phyloP scores from a whole-genome alignment of 2,113 vertebrate genomes.

The Brienomyrus brachyistius region DNA sequence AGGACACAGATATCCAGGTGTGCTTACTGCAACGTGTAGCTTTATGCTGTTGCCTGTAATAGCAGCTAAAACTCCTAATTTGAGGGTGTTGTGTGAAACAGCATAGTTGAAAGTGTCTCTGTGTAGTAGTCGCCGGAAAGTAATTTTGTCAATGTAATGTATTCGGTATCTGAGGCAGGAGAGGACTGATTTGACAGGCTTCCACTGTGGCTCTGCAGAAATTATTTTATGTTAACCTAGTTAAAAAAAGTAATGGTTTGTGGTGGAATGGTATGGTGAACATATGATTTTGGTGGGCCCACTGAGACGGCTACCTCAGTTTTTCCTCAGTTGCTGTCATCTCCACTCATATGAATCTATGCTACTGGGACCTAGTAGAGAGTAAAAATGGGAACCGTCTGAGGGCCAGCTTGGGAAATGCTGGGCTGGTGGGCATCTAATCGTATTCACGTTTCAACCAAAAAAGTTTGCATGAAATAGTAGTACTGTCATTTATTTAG shows the following conservation, averaged over 20 bases:
- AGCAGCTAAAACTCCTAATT: background rate
- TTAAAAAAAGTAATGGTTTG: background rate
- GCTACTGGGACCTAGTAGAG: background rate
- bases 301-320: background rate
- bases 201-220: background rate
- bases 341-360: background rate
- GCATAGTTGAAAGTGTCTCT: background rate
- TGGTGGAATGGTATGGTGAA: background rate
- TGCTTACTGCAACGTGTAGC: background rate
- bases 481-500: background rate
- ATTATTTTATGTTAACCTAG: background rate
- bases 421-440: background rate
- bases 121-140: background rate
- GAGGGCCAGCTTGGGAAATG: background rate
- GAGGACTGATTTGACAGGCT: background rate
- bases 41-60: background rate
- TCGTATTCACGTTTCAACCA: background rate
- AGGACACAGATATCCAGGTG: slow-evolving; percentile 98
- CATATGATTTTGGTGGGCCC: background rate
- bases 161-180: background rate
- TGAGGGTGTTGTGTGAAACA: background rate
- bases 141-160: background rate
- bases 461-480: background rate
- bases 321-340: background rate
- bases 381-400: background rate